Conservation (phyloP, 2,797 vertebrate species). For the Australoheros facetus region DNA sequence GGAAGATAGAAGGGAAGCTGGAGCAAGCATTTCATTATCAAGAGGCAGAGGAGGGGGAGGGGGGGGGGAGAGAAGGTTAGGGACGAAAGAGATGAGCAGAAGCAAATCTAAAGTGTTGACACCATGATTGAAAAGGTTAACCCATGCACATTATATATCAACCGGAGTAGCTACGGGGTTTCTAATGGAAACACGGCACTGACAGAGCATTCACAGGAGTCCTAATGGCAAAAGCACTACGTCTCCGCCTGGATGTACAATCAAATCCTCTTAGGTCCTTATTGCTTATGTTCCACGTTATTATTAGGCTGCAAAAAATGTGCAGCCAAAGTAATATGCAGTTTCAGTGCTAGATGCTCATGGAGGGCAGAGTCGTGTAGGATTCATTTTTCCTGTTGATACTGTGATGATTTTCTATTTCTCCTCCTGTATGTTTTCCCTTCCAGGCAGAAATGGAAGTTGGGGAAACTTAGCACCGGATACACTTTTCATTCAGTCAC, state of each 20-base stretch:
- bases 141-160: constrained; percentile 99
- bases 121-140: constrained; percentile 99
- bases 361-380: constrained; percentile 49
- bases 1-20: constrained; percentile 99
- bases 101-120: constrained; percentile 99
- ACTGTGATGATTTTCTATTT: constrained; percentile 68
- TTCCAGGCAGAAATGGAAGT: constrained; percentile 26
- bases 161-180: constrained; percentile 94
- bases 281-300: constrained; percentile 97
- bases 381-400: constrained; percentile 69
- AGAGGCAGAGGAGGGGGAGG: constrained; percentile 83
- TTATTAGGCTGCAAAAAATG: constrained; percentile 94
- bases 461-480: constrained; percentile 19
- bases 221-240: constrained; percentile 97
- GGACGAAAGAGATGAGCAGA: constrained; percentile 99
- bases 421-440: constrained; percentile 26
- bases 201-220: constrained; percentile 92
- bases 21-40: constrained; percentile 99
- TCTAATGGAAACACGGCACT: constrained; percentile 98
- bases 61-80: constrained; percentile 85
- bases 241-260: constrained; percentile 96
- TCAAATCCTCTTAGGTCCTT: constrained; percentile 99
- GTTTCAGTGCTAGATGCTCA: constrained; percentile 62
- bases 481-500: constrained; percentile 32
- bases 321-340: constrained; percentile 76